phyloP scores from a whole-genome alignment of 2,113 vertebrate species.

The Pica pica region DNA sequence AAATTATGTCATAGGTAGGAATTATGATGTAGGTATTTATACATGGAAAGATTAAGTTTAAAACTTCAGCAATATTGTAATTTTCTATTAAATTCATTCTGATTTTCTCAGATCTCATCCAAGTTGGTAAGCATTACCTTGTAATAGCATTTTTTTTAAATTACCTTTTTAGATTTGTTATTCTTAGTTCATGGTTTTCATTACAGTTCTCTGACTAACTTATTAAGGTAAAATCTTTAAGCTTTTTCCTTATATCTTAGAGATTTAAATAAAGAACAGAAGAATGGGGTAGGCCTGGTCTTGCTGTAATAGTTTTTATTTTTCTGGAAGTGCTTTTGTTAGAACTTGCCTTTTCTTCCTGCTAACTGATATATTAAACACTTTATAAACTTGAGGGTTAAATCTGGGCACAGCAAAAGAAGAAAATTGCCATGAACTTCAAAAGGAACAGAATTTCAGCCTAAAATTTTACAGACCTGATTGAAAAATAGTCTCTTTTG shows the following conservation, averaged over 20 bases:
- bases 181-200: neutral
- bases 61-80: neutral
- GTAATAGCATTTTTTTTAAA: neutral
- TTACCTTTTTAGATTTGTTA: neutral
- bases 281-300: neutral
- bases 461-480: neutral
- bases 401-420: neutral
- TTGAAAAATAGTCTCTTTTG: neutral
- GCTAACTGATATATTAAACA: slow-evolving; percentile 52
- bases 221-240: neutral
- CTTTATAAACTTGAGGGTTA: slow-evolving; percentile 28
- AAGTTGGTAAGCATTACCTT: neutral
- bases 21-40: neutral
- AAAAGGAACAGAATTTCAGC: neutral
- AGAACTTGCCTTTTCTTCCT: slow-evolving; percentile 21
- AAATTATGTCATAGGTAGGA: neutral
- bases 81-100: neutral
- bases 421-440: slow-evolving; percentile 1
- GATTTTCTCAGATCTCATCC: neutral
- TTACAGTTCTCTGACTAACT: neutral
- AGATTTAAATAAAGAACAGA: slow-evolving; percentile 16
- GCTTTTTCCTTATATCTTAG: neutral
- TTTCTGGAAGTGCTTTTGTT: slow-evolving; percentile 27
- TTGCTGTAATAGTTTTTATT: neutral
- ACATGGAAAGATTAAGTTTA: neutral